Percentiles rank a stretch among this genome's conserved stretches.
phyloP scores from a whole-genome alignment of 1,140 invertebrate genomes.

The Vollenhovia emeryi region DNA sequence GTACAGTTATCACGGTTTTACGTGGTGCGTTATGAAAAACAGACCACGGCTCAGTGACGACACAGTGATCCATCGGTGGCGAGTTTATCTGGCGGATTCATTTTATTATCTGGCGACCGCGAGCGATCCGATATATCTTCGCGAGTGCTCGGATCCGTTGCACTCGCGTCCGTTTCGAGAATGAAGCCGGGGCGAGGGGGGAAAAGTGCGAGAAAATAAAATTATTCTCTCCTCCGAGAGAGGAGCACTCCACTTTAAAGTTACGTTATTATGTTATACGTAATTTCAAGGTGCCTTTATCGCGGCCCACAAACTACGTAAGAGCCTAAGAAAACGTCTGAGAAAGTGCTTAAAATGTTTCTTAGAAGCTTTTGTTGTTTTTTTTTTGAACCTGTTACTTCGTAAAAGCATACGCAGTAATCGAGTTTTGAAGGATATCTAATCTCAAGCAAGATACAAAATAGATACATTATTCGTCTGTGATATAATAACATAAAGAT shows the following conservation, averaged over 20 bases:
- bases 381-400: background rate
- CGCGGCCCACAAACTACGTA: background rate
- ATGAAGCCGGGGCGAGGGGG: background rate
- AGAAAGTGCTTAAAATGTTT: background rate
- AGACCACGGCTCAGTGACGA: conserved; percentile 64
- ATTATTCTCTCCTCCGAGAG: background rate
- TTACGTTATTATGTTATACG: background rate
- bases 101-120: conserved; percentile 46
- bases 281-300: background rate
- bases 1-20: conserved; percentile 50
- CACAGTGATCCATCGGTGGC: conserved; percentile 56
- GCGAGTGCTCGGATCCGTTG: conserved; percentile 36
- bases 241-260: background rate
- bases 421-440: background rate
- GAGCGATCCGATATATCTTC: conserved; percentile 63
- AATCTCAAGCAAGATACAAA: background rate
- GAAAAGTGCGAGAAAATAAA: background rate
- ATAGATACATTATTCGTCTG: background rate
- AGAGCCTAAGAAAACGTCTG: background rate
- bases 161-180: conserved; percentile 18
- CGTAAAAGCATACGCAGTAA: background rate
- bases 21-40: conserved; percentile 71
- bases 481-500: too few species aligned
- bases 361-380: background rate
- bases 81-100: conserved; percentile 67